These are phyloP conservation scores for Hydra vulgaris DNA, from an alignment of 30 jellyfish, hydroid and myxozoan genomes.

Conservation along the genomic window DNA sequence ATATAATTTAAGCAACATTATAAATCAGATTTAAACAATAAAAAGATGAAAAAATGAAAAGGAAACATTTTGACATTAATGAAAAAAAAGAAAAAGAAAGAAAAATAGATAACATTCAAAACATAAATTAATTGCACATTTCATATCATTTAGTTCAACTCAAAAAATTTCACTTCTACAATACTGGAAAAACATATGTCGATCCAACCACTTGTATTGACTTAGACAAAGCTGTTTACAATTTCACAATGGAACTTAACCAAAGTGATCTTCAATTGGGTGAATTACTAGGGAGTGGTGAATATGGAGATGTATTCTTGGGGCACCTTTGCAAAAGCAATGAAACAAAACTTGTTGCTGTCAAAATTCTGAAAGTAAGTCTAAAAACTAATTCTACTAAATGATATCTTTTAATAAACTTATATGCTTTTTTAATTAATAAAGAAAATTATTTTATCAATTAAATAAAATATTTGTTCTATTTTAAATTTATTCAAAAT, in stretches of 20 bases:
- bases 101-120: too few species aligned
- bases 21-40: too few species aligned
- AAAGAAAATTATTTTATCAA: not conserved
- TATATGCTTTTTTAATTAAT: not conserved
- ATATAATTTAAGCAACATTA: too few species aligned
- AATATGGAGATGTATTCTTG: slow-evolving; percentile 75
- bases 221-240: slow-evolving; percentile 81
- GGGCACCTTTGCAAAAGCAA: slow-evolving; percentile 36
- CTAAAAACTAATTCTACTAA: not conserved
- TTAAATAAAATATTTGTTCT: not conserved
- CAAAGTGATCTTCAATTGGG: slow-evolving; percentile 43
- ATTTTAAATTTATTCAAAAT: not conserved
- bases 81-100: too few species aligned
- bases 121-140: too few species aligned
- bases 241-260: slow-evolving; percentile 59
- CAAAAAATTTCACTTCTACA: slow-evolving; percentile 9
- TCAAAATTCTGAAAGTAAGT: slow-evolving; percentile 63
- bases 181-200: slow-evolving; percentile 40
- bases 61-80: too few species aligned
- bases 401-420: too few species aligned
- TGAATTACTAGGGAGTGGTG: slow-evolving; percentile 72
- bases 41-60: too few species aligned
- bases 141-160: too few species aligned
- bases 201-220: slow-evolving; percentile 82
- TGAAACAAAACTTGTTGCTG: slow-evolving; percentile 44